These are phyloP conservation scores for Edolisoma coerulescens DNA, from an alignment of 2,113 vertebrate species.

Conservation along the genomic window DNA sequence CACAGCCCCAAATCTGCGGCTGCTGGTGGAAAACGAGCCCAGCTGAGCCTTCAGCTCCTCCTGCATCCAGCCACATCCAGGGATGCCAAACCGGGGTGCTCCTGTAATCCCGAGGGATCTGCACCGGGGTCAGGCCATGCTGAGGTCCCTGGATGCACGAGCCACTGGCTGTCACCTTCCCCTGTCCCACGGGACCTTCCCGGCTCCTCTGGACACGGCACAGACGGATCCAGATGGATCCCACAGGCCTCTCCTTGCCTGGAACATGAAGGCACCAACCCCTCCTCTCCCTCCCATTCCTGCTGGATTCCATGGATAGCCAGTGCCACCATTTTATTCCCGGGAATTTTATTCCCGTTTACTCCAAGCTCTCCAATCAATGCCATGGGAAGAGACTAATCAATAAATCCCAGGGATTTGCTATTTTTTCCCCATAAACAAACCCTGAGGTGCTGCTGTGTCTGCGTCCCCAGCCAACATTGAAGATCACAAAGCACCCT, in stretches of 20 bases:
- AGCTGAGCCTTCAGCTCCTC: accelerated
- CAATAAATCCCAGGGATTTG: background rate
- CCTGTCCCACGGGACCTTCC: background rate
- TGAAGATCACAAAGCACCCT: background rate
- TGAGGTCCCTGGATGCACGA: accelerated
- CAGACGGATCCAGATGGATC: accelerated
- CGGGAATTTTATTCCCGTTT: background rate
- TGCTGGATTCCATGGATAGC: accelerated
- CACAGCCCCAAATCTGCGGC: accelerated
- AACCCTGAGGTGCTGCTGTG: background rate
- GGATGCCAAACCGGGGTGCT: background rate
- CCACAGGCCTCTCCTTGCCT: background rate
- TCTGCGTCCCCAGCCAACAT: accelerated
- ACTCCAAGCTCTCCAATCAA: background rate
- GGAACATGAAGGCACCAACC: accelerated
- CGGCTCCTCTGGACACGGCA: accelerated
- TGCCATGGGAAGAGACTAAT: background rate
- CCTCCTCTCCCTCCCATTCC: background rate
- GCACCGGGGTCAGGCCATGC: accelerated
- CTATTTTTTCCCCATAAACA: accelerated
- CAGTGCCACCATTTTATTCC: accelerated
- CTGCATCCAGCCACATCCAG: background rate
- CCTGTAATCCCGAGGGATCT: accelerated
- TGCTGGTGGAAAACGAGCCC: accelerated
- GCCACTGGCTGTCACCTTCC: accelerated